phyloP scores from a whole-genome alignment of 2,888 invertebrate species.

The Eurois occulta region DNA sequence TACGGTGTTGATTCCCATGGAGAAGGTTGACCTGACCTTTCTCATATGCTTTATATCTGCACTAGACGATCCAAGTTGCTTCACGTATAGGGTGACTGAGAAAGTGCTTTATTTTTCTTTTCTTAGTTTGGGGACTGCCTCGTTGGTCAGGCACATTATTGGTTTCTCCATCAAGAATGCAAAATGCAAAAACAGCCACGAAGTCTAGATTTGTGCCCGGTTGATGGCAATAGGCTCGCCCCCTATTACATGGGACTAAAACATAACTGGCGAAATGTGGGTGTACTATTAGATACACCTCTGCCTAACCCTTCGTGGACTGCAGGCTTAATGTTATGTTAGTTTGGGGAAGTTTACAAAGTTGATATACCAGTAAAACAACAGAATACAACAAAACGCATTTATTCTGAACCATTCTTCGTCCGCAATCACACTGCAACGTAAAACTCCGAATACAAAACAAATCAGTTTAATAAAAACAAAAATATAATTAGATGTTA shows the following conservation, averaged over 20 bases:
- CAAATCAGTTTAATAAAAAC: constrained; percentile 54
- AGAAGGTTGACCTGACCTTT: background rate
- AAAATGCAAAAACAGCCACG: no score
- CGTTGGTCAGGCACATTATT: no score
- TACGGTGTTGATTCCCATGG: background rate
- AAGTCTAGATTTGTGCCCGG: no score
- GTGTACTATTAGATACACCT: no score
- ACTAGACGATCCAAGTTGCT: background rate
- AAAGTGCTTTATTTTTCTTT: background rate
- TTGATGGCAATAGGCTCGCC: no score
- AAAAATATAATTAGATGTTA: constrained; percentile 48
- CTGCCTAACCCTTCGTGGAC: no score
- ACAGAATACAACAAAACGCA: constrained; percentile 66
- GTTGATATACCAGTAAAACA: constrained; percentile 40
- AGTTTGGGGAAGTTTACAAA: background rate
- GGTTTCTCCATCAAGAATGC: no score
- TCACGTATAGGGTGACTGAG: background rate
- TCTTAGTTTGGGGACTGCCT: background rate
- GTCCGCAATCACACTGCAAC: constrained; percentile 62
- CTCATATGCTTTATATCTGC: background rate
- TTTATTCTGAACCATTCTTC: constrained; percentile 68
- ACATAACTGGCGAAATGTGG: no score
- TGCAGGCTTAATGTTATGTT: no score
- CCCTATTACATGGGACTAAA: no score
- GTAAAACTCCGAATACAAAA: constrained; percentile 66